Evolutionary conservation across 2,888 invertebrate species (phyloP), one percentile per base, ranked within the genome.

Genomic region (Tinea pellionella): DNA sequence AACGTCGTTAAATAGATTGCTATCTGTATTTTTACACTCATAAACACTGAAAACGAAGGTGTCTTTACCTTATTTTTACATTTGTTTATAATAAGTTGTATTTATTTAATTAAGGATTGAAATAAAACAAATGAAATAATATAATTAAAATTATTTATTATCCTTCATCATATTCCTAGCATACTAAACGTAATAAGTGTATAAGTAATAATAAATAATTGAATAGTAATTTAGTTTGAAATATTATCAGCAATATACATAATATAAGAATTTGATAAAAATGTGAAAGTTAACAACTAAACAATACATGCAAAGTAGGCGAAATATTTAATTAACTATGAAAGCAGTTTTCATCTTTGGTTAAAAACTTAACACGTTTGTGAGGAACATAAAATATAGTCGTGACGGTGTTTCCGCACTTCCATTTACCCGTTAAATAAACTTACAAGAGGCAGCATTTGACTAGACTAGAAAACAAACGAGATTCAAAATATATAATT

Each of bases 121-220:
- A 57, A 74, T 83, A 74, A 85, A 85, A 85, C 84, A 71, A 78
- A 63, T 63, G 70, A 13, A 75, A 71, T 86, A 85, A 85, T 88
- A 88, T 88, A 87, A 87, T 88, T 88, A 88, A 88, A 88, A 88
- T 88, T 88, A 88, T 88, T 88, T 88, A 88, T 88, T 88, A 88
- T 88, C 88, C 77, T 88, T 86, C 88, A 82, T 88, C 85, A 88
- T 88, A 88, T 84, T 81, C 85, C 88, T 88, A 88, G 88, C 88
- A 88, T 88, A 87, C 88, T 88, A 88, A 88, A 88, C 88, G 81
- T 88, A 88, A 88, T 88, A 87, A 88, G 84, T 88, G 88, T 88
- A 87, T 88, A n/a, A n/a, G n/a, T n/a, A 87, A 87, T 84, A 82
- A 83, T 84, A 86, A 86, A 87, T 87, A 87, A 87, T 87, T 86